Evolutionary conservation across 2,113 vertebrate species (phyloP), one percentile per base, ranked within the genome.

Genomic region (Lagenorhynchus albirostris): DNA sequence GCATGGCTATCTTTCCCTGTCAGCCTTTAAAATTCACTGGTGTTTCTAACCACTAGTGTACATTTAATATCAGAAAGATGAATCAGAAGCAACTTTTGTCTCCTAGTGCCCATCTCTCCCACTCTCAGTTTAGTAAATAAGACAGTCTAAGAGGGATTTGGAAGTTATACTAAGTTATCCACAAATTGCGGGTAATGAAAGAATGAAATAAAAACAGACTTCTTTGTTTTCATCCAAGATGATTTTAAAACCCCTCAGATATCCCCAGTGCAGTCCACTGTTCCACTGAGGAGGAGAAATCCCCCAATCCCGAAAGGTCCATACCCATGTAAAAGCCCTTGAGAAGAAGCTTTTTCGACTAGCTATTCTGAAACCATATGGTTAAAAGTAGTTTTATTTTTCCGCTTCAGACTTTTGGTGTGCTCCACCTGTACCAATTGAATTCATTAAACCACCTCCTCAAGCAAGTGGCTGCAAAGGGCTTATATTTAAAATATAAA

Each of bases 121-220:
- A 68, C 18, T 91, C 9, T 29, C 47, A 67, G 41, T 88, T 91
- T 41, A n/a, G 36, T 82, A 91, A 81, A 62, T 67, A 53, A 89
- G 15, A 88, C n/a, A 63, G 0, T 41, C 13, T n/a, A 79, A 81
- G 5, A 90, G 6, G 23, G 25, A 82, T 70, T 7, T 87, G 33
- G 82, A 63, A 93, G 4, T 95, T 91, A 86, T 7, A 92, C 44
- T 79, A 70, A 87, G 20, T 90, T 80, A 96, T 33, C 47, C 62
- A 87, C 50, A 98, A 94, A 95, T 74, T 31, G 86, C 65, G 6
- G 55, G 55, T n/a, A 86, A 81, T 77, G 50, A 95, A 96, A 95
- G 36, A 86, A 62, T 89, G 47, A 89, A 96, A 95, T 53, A 15
- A 92, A 94, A 95, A 79, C 21, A 60, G 67, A 71, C 21, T 82